phyloP scores from a whole-genome alignment of 2,113 vertebrate genomes.

The Charadrius vociferus region DNA sequence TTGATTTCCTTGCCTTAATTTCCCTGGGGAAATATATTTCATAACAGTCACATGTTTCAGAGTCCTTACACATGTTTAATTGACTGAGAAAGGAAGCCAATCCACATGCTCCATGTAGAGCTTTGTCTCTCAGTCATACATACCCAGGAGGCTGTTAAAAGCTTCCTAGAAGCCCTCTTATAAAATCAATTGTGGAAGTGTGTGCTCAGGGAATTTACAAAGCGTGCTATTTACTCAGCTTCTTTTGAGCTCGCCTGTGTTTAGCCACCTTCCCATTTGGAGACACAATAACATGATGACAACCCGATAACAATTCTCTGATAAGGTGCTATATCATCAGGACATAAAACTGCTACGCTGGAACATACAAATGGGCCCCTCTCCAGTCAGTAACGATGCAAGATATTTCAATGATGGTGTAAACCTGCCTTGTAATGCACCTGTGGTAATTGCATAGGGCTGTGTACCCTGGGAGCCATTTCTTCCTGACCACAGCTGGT shows the following conservation, averaged over 20 bases:
- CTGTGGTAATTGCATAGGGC: background rate
- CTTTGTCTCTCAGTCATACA: background rate
- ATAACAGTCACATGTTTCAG: background rate
- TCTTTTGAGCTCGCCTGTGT: background rate
- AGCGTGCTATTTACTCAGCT: constrained; percentile 54
- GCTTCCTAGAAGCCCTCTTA: constrained; percentile 50
- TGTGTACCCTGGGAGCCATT: background rate
- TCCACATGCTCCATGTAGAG: background rate
- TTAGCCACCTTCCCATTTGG: constrained; percentile 44
- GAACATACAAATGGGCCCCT: constrained; percentile 24
- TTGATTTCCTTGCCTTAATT: constrained; percentile 13
- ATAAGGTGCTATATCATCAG: constrained; percentile 55
- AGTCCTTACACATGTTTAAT: background rate
- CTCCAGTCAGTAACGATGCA: background rate
- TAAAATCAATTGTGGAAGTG: constrained; percentile 49
- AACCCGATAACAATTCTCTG: constrained; percentile 50
- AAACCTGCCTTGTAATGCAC: constrained; percentile 25
- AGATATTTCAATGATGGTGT: constrained; percentile 50
- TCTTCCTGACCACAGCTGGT: constrained; percentile 19
- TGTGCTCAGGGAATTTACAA: constrained; percentile 50
- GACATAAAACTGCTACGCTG: background rate
- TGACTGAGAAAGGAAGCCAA: constrained; percentile 14
- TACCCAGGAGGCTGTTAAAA: constrained; percentile 48
- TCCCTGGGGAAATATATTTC: background rate
- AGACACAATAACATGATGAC: constrained; percentile 44